Percentiles rank a stretch among this genome's conserved stretches.
Conservation (phyloP, 1,140 invertebrate genomes). For the Aporrectodea caliginosa region DNA sequence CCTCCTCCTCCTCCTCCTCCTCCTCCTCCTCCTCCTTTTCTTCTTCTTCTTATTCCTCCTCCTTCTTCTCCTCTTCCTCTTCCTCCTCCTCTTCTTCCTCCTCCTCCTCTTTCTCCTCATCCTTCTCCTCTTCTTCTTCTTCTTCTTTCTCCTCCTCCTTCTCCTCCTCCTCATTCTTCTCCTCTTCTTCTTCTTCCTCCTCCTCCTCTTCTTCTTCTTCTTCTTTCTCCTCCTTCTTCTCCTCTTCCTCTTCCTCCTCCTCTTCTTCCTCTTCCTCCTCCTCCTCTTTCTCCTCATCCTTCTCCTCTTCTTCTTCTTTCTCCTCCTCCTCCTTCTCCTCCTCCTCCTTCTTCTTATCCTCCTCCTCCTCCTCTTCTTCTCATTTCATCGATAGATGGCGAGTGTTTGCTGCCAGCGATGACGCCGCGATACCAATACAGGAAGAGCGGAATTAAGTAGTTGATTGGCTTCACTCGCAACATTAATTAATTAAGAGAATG, state of each 20-base stretch:
- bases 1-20: too few species aligned
- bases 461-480: too few species aligned
- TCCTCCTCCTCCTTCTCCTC: not conserved
- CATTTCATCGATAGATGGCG: too few species aligned
- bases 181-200: not conserved
- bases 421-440: too few species aligned
- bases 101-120: not conserved
- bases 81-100: not conserved
- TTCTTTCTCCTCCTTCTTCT: not conserved
- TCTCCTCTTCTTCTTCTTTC: not conserved
- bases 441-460: too few species aligned
- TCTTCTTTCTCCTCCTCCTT: not conserved
- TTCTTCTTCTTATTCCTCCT: not conserved
- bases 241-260: not conserved
- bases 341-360: too few species aligned
- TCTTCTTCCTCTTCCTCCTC: not conserved
- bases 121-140: not conserved
- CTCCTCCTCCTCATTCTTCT: not conserved
- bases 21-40: not conserved
- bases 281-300: too few species aligned
- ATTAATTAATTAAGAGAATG: too few species aligned
- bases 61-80: constrained; percentile 7
- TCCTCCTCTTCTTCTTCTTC: not conserved
- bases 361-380: too few species aligned
- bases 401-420: too few species aligned